phyloP scores from a whole-genome alignment of 2,888 invertebrate species.

The Cheilosia pagana region DNA sequence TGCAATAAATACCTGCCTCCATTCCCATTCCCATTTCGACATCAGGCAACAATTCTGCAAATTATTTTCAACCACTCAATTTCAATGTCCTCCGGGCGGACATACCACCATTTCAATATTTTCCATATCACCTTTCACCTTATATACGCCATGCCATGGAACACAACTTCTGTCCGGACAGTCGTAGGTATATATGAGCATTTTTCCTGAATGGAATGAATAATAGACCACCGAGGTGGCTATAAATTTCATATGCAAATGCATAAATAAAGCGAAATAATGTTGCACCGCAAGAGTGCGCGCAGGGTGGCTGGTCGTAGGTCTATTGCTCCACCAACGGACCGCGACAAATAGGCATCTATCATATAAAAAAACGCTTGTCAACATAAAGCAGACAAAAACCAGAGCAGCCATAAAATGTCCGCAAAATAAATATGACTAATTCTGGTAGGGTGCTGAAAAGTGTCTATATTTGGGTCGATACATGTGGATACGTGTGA shows the following conservation, averaged over 20 bases:
- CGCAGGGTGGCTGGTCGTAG: constrained; percentile 27
- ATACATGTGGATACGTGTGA: neutral
- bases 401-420: constrained; percentile 39
- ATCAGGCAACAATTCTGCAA: constrained; percentile 31
- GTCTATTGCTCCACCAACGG: constrained; percentile 53
- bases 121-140: constrained; percentile 68
- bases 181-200: constrained; percentile 14
- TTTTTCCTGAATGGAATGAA: constrained; percentile 67
- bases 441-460: constrained; percentile 27
- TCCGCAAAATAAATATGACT: constrained; percentile 61
- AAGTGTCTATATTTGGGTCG: constrained; percentile 8
- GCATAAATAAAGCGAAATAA: constrained; percentile 63
- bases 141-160: constrained; percentile 25
- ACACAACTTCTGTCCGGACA: constrained; percentile 35
- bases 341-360: constrained; percentile 70
- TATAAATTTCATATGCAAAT: constrained; percentile 69
- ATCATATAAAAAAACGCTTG: constrained; percentile 69
- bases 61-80: constrained; percentile 32
- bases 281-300: constrained; percentile 23
- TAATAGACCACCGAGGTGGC: constrained; percentile 71
- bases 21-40: constrained; percentile 23
- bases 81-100: constrained; percentile 50
- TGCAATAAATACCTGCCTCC: constrained; percentile 16
- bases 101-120: constrained; percentile 61
- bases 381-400: constrained; percentile 67